Base-by-base conservation (phyloP, 2,888 invertebrate species). In the Drosophila tripunctata region DNA sequence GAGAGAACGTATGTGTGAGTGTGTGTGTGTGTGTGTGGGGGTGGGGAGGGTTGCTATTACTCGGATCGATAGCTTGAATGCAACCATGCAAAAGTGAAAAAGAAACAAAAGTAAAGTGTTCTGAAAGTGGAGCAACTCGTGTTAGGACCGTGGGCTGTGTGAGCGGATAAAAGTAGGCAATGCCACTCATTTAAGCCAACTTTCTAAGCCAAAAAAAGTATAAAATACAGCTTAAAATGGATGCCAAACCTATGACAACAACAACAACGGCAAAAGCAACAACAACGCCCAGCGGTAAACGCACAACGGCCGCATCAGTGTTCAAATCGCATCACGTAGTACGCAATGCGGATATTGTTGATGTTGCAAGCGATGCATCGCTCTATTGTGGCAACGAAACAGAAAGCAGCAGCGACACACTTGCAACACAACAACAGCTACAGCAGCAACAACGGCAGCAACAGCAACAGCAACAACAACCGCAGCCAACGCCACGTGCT, bases 331-430 rank as follows among this genome's bases (percentile, higher is more conserved):
- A 85, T 63, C 83, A 83, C 50, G 50, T 89, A 77, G 67, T 88
- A 52, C 72, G 81, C 52, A 75, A 87, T 62, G 89, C 87, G 67
- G 88, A 89, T 71, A 60, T 76, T 50, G 91, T 91, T 58, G 91
- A 91, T 88, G 89, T 90, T 67, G 91, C 91, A 75, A 89, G 91
- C 64, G 91, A 91, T 83, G 89, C 90, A 54, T 83, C 83, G 40
- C 83, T 87, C 48, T 91, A 89, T 66, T 91, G 91, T 70, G 87
- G 89, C 73, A 67, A 21, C 19, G 70, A 76, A 41, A 73, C 71
- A 7, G 78, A 77, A 43, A 44, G 56, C 19, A 62, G 54, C 14
- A 44, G 56, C 19, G 64, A 56, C 14, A 15, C 72, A 57, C 15
- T 56, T 47, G 47, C 57, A 27, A 51, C 45, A 36, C 52, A 30